Evolutionary conservation across 2,888 invertebrate species (phyloP).

Genomic region (Apotomis betuletana): DNA sequence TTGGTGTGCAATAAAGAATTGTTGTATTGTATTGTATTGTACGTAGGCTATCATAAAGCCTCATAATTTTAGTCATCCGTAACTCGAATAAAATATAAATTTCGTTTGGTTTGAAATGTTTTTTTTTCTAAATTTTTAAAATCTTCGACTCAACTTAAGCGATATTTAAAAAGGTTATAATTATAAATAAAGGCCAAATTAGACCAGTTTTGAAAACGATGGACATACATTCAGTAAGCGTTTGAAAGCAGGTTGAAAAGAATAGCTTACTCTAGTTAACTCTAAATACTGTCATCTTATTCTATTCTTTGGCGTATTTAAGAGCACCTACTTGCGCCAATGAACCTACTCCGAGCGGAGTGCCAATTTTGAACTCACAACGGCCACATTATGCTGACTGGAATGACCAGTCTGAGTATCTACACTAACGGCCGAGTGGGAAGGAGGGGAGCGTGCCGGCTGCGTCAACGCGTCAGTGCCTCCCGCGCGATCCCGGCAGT

Average conservation of each 20-base stretch:
- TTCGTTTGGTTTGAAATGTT: too few species aligned
- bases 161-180: too few species aligned
- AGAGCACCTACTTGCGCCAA: slow-evolving; percentile 12
- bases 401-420: slow-evolving; percentile 63
- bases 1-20: too few species aligned
- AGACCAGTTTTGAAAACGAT: slow-evolving; percentile 1
- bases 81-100: too few species aligned
- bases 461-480: slow-evolving; percentile 65
- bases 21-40: too few species aligned
- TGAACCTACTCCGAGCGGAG: slow-evolving; percentile 22
- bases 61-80: too few species aligned
- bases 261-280: not conserved
- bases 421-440: slow-evolving; percentile 53
- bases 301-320: not conserved
- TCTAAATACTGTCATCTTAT: not conserved
- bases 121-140: too few species aligned
- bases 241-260: not conserved
- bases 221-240: not conserved
- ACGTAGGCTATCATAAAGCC: too few species aligned
- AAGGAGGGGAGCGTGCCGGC: slow-evolving; percentile 59
- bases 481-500: slow-evolving; percentile 69
- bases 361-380: slow-evolving; percentile 61
- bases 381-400: slow-evolving; percentile 57
- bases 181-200: not conserved
- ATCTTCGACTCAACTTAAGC: too few species aligned